Evolutionary conservation across 2,113 vertebrate species (phyloP), one percentile per base, ranked within the genome.

Genomic region (Etheostoma cragini): DNA sequence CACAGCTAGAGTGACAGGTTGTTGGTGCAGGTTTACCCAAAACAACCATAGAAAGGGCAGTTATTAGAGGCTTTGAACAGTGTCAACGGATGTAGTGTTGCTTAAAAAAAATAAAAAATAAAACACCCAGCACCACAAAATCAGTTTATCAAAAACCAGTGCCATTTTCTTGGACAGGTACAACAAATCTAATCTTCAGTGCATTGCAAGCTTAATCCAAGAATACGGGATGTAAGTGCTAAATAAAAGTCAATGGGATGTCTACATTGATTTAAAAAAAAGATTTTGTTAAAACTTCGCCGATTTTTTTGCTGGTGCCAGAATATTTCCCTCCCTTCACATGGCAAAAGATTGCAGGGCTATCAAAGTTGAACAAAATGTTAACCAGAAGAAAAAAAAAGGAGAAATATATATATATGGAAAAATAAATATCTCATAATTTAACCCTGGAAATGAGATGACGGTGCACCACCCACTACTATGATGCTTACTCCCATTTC

Each of bases 31-130:
- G 21, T 61, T 81, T 69, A 3, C 5, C 30, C 15, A 5, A 53
- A 65, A 67, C 35, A 73, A 78, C 56, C 57, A 56, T 22, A 64
- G 46, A 56, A 45, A 49, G 63, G 72, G 78, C 61, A 80, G 47
- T 69, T 65, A 72, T 30, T 58, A 84, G 75, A 82, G 65, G 66
- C 38, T 70, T 85, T 45, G 35, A 86, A 90, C 87, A 92, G 85
- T 91, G 89, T 89, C 86, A 35, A 80, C 81, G 91, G 92, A 95
- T 96, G 95, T 99, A 99, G 97, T 98, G 97, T 98, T 95, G 91
- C 94, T 91, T 47, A 56, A 69, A 63, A 61, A 53, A 46, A 35
- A 33, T 38, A 50, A 3, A 11, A 35, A 63, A 45, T 62, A 10
- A 53, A 73, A 47, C 61, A 72, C 21, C 53, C 66, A 72, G 73